Conservation (phyloP, 2,797 vertebrate species). For the Onychomys arenicola region DNA sequence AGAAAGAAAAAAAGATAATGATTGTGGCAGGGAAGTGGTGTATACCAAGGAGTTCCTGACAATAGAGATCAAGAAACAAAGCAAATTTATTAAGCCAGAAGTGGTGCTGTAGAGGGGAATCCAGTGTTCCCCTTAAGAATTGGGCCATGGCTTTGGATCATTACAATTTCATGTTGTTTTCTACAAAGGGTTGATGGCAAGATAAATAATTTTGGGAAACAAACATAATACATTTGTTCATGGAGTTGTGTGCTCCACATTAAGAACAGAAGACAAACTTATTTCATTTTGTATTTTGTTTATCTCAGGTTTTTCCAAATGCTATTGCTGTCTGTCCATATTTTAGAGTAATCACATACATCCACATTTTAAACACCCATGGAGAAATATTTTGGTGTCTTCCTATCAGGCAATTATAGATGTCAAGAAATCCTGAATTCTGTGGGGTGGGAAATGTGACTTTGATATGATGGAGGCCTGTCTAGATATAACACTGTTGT, state of each 20-base stretch:
- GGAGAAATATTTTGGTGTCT: neutral
- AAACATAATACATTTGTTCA: neutral
- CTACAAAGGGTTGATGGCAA: neutral
- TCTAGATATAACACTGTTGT: neutral
- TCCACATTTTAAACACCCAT: neutral
- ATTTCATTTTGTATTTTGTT: constrained; percentile 44
- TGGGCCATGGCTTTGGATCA: neutral
- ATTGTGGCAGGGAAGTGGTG: neutral
- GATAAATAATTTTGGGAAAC: neutral
- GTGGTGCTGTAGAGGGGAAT: neutral
- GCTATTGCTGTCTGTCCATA: neutral
- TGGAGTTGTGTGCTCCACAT: neutral
- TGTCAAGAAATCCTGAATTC: neutral
- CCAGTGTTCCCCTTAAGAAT: constrained; percentile 10
- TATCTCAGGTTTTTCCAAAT: constrained; percentile 12
- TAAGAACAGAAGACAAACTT: constrained; percentile 16
- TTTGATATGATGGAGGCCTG: neutral
- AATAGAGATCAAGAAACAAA: neutral
- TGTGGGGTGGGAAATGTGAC: neutral
- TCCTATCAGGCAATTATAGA: neutral
- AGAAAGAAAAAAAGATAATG: neutral
- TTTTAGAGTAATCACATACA: neutral
- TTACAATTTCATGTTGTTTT: neutral
- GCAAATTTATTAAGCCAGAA: neutral
- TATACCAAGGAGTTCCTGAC: neutral